Base-by-base conservation (phyloP, 2,797 vertebrate genomes). In the Arvicola amphibius region DNA sequence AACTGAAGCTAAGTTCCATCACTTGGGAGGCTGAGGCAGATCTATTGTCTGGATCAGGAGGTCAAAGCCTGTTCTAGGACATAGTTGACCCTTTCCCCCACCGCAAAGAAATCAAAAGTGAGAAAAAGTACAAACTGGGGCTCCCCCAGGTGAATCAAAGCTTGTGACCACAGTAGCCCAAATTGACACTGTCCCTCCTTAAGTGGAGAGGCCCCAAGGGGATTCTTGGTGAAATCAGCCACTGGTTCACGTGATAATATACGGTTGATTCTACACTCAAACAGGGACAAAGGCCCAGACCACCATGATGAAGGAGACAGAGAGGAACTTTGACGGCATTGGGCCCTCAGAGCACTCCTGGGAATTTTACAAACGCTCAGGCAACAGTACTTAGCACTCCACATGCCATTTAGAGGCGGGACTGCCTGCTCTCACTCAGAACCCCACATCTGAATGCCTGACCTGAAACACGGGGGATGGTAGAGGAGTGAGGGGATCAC, bases 211-310 rank as follows among this genome's bases (percentile, higher is more conserved):
- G 25, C 27, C 61, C 73, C 81, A 69, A 63, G 86, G 37, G 27
- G 56, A 46, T 74, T 74, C 69, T 94, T 92, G 19, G 51, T 56
- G 74, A 94, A 92, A 96, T 91, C 59, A 48, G 10, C 79, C 37
- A 17, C 51, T 17, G 1, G n/a, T 56, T 40, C 85, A 56, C 16
- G 56, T 40, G 85, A 56, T 71, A n/a, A 12, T 3, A 48, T 43
- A 29, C 40, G 67, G n/a, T 73, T 37, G 8, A 56, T 56, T 87
- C n/a, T 87, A 67, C n/a, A 73, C 3, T 56, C 48, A 87, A 25
- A 86, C 34, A 63, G 76, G 65, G 85, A 89, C 27, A 51, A 73
- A 96, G 78, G 74, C 43, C 16, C 86, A 88, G 73, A 43, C 34
- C 87, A 2, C 46, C 48, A 14, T 34, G 83, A 74, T 46, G 17